Conservation (phyloP, 2,888 invertebrate species). For the Callyntrura sp. region DNA sequence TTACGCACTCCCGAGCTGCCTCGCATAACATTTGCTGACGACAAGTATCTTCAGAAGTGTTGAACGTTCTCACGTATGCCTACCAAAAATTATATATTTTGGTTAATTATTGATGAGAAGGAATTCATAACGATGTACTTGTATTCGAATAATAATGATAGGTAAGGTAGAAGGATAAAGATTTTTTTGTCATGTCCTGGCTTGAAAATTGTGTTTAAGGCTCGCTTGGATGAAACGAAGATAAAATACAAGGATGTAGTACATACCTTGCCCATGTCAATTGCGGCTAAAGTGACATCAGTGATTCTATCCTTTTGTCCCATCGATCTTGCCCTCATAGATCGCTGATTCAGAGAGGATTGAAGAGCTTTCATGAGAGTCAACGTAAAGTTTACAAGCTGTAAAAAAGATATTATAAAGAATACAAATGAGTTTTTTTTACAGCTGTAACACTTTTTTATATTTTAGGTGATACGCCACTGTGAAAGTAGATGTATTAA, state of each 20-base stretch:
- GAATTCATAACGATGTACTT: not conserved
- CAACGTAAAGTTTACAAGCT: conserved; percentile 97
- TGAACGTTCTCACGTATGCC: conserved; percentile 93
- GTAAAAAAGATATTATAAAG: conserved; percentile 79
- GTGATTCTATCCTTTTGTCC: conserved; percentile 96
- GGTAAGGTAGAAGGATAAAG: not conserved
- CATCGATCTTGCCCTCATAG: conserved; percentile 92
- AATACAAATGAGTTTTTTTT: conserved; percentile 9
- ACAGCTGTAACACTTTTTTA: not conserved
- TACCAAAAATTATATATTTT: conserved; percentile 83
- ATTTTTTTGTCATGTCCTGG: not conserved
- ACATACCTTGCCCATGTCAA: conserved; percentile 92
- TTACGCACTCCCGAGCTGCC: conserved; percentile 94
- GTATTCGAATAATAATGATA: not conserved
- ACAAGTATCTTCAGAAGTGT: conserved; percentile 92
- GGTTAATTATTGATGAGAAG: not conserved
- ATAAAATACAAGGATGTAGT: conserved; percentile 7
- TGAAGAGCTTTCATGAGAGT: conserved; percentile 96
- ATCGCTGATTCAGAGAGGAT: conserved; percentile 96
- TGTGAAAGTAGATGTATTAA: conserved; percentile 4
- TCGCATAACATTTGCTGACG: conserved; percentile 95
- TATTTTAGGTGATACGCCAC: not conserved
- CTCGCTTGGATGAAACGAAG: not conserved
- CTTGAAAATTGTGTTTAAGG: not conserved
- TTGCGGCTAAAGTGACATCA: conserved; percentile 95